Conservation (phyloP, 2,888 invertebrate species). For the Drosophila fulvimacula region DNA sequence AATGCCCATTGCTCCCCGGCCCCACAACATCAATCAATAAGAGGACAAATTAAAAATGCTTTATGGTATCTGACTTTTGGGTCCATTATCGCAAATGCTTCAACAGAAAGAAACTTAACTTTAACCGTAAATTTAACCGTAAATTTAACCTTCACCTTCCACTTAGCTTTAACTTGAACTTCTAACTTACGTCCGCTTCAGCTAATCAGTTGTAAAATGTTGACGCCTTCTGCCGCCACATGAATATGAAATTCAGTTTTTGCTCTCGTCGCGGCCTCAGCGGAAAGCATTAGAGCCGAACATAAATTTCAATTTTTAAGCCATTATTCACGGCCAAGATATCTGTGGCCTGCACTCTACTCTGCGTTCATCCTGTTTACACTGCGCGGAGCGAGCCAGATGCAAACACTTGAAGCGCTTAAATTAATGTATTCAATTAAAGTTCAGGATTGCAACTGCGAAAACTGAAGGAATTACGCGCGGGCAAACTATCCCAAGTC, state of each 20-base stretch:
- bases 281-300: conserved; percentile 13
- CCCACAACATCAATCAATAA: conserved; percentile 47
- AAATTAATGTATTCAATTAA: conserved; percentile 18
- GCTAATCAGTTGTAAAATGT: conserved; percentile 39
- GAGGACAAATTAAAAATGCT: conserved; percentile 41
- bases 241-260: conserved; percentile 19
- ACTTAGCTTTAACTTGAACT: not conserved
- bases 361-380: conserved; percentile 3
- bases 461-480: not conserved
- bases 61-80: conserved; percentile 23
- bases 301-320: conserved; percentile 60
- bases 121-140: not conserved
- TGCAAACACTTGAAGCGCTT: conserved; percentile 3
- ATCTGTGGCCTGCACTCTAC: conserved; percentile 10
- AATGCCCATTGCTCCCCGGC: not conserved
- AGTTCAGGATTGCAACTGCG: not conserved
- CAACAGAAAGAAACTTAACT: not conserved
- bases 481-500: not conserved
- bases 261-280: not conserved
- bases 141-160: not conserved
- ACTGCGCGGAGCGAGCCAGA: conserved; percentile 1
- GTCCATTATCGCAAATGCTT: conserved; percentile 5
- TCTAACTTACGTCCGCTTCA: conserved; percentile 8
- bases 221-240: conserved; percentile 13
- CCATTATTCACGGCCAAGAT: conserved; percentile 45